These are phyloP conservation scores for Anguilla rostrata DNA, from an alignment of 2,113 vertebrate genomes.

Conservation along the genomic window DNA sequence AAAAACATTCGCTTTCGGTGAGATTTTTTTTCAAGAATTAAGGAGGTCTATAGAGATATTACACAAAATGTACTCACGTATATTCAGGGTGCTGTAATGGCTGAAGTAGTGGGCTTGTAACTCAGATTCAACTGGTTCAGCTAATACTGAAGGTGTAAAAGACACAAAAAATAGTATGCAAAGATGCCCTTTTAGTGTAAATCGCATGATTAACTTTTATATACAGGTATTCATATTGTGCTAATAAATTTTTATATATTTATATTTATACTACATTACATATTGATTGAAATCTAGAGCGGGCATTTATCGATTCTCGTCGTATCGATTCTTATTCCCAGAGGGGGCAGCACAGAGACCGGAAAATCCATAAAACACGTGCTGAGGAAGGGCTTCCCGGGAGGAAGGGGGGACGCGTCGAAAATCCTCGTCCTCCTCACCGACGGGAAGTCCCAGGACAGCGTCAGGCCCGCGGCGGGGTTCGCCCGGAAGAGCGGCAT, in stretches of 20 bases:
- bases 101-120: background rate
- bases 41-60: too few relatives aligned
- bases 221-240: too few relatives aligned
- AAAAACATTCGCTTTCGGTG: conserved; percentile 35
- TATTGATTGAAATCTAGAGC: background rate
- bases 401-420: conserved; percentile 19
- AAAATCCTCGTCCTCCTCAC: conserved; percentile 37
- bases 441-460: conserved; percentile 36
- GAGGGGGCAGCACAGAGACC: conserved; percentile 34
- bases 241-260: too few relatives aligned
- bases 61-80: too few relatives aligned
- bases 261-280: too few relatives aligned
- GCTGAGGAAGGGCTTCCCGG: conserved; percentile 32
- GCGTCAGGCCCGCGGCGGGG: conserved; percentile 16
- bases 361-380: conserved; percentile 23
- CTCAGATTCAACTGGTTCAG: background rate
- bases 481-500: conserved; percentile 32
- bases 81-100: too few relatives aligned
- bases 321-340: conserved; percentile 3
- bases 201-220: too few relatives aligned
- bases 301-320: background rate
- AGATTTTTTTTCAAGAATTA: background rate
- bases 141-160: too few relatives aligned
- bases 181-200: background rate
- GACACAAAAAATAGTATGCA: too few relatives aligned